Percentiles rank a stretch among this genome's conserved stretches.
phyloP scores from a whole-genome alignment of 2,888 invertebrate genomes.

The Gymnocheta viridis region DNA sequence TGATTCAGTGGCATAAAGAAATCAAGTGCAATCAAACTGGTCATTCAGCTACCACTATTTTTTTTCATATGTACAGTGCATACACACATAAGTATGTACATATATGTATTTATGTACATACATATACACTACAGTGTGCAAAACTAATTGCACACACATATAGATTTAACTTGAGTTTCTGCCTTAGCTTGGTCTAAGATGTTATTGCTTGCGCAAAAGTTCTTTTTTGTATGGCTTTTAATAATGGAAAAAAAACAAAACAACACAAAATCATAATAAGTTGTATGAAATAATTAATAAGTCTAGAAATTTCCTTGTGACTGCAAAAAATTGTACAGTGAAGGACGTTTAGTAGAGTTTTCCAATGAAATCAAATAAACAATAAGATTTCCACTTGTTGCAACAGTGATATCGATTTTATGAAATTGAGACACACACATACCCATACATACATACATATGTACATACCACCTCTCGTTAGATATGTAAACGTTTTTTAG shows the following conservation, averaged over 20 bases:
- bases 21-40: constrained; percentile 63
- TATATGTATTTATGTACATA: not conserved
- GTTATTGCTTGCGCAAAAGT: not conserved
- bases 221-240: not conserved
- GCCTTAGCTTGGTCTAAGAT: not conserved
- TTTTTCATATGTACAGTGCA: not conserved
- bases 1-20: constrained; percentile 33
- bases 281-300: not conserved
- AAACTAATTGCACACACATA: not conserved
- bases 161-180: constrained; percentile 2
- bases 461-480: too few species aligned
- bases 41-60: constrained; percentile 30
- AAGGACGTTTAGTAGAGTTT: constrained; percentile 25
- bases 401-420: not conserved
- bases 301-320: constrained; percentile 50
- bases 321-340: not conserved
- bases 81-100: not conserved
- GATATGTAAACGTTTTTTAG: not conserved
- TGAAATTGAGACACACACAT: too few species aligned
- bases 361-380: not conserved
- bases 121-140: not conserved
- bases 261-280: not conserved
- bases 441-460: too few species aligned
- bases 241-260: too few species aligned
- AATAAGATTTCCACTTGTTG: not conserved